Conservation (phyloP, 2,888 invertebrate genomes). For the Eristalis pertinax region DNA sequence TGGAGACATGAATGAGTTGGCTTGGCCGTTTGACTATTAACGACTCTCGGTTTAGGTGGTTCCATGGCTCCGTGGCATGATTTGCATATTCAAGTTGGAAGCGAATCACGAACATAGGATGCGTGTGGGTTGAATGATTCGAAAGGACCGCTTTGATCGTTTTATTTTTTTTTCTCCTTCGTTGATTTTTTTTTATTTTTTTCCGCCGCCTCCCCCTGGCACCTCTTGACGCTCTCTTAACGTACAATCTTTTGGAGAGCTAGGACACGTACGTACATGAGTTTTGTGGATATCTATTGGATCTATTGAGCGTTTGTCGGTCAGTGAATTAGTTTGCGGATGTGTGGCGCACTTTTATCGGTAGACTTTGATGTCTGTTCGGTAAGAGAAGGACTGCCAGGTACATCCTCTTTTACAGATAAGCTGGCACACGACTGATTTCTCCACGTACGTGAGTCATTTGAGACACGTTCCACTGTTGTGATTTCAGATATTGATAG, state of each 20-base stretch:
- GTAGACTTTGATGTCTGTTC: conserved; percentile 23
- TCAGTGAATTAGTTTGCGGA: conserved; percentile 47
- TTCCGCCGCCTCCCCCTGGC: background rate
- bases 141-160: conserved; percentile 66
- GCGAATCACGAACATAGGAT: conserved; percentile 67
- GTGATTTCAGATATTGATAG: background rate
- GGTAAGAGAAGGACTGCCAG: background rate
- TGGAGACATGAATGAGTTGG: conserved; percentile 68
- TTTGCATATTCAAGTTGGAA: conserved; percentile 70
- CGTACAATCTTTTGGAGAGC: conserved; percentile 7
- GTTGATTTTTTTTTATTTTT: background rate
- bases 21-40: conserved; percentile 66
- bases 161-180: background rate
- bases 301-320: conserved; percentile 53
- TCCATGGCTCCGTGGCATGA: conserved; percentile 52
- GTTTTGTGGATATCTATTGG: conserved; percentile 8
- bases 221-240: background rate
- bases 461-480: conserved; percentile 1
- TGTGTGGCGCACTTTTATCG: conserved; percentile 22
- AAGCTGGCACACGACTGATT: conserved; percentile 17
- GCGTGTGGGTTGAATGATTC: conserved; percentile 61
- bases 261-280: conserved; percentile 31
- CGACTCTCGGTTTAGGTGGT: conserved; percentile 59
- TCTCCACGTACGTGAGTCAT: background rate
- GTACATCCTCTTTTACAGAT: conserved; percentile 9